Percentiles rank a stretch among this genome's conserved stretches.
phyloP scores from a whole-genome alignment of 2,113 vertebrate genomes.

The Cryptotis parvus region DNA sequence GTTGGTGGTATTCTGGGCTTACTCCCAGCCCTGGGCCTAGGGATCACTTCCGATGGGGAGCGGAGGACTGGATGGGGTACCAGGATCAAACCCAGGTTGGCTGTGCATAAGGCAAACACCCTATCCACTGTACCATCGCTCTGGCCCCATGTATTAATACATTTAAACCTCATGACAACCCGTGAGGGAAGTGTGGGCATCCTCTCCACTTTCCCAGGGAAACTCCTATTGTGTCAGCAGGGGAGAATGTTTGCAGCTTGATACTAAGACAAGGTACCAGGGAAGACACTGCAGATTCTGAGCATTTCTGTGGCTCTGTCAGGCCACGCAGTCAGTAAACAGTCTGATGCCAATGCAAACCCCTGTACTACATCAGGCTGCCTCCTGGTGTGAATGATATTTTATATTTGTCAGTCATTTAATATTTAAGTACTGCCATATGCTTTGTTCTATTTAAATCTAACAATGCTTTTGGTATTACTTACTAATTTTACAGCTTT shows the following conservation, averaged over 20 bases:
- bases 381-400: background rate
- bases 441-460: background rate
- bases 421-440: background rate
- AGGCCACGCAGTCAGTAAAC: background rate
- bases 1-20: background rate
- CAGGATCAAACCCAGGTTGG: too few relatives aligned
- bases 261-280: background rate
- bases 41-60: too few relatives aligned
- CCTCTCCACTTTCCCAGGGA: background rate
- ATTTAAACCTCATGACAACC: background rate
- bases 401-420: slow-evolving; percentile 30
- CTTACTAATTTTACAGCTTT: background rate
- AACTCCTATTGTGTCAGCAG: background rate
- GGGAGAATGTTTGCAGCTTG: background rate
- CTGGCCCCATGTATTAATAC: background rate
- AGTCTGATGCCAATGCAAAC: background rate
- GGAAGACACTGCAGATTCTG: background rate
- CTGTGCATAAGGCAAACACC: too few relatives aligned
- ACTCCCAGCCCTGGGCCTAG: background rate
- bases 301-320: background rate
- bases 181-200: background rate
- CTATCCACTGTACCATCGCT: background rate
- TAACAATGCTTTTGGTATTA: slow-evolving; percentile 11
- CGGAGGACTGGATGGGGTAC: too few relatives aligned
- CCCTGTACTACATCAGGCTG: background rate